Evolutionary conservation across 2,113 vertebrate species (phyloP).

Genomic region (Rhinogobius similis): DNA sequence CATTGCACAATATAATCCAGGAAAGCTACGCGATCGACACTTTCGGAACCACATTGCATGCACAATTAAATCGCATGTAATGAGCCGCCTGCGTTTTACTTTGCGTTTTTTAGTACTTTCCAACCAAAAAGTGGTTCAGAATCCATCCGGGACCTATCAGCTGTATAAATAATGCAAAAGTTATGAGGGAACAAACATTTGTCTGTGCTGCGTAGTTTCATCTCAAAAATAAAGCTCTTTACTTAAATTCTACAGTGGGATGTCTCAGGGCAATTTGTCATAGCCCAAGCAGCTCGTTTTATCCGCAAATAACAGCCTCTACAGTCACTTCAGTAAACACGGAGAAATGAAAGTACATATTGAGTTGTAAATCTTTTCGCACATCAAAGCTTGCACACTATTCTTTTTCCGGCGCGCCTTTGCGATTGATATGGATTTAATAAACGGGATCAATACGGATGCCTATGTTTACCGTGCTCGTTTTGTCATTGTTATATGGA

Average conservation of each 20-base stretch:
- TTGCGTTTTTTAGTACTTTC: not conserved
- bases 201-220: conserved; percentile 17
- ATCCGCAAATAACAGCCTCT: not conserved
- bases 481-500: not conserved
- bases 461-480: not conserved
- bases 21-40: not conserved
- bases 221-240: conserved; percentile 13
- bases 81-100: conserved; percentile 1
- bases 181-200: not conserved
- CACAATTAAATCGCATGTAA: not conserved
- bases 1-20: not conserved
- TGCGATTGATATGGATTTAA: conserved; percentile 15
- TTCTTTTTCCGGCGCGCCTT: conserved; percentile 1
- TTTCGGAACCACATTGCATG: not conserved
- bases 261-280: conserved; percentile 25
- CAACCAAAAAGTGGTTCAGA: conserved; percentile 15
- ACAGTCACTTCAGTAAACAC: conserved; percentile 11
- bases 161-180: not conserved
- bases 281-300: not conserved
- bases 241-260: conserved; percentile 19
- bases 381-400: conserved; percentile 20
- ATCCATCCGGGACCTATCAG: conserved; percentile 9
- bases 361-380: conserved; percentile 6
- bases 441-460: conserved; percentile 26
- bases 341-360: conserved; percentile 16